A percentile compares a stretch with the other conserved stretches of the same genome.
Evolutionary conservation across 2,797 vertebrate genomes (phyloP).

Genomic region (Gobio occitaniae): DNA sequence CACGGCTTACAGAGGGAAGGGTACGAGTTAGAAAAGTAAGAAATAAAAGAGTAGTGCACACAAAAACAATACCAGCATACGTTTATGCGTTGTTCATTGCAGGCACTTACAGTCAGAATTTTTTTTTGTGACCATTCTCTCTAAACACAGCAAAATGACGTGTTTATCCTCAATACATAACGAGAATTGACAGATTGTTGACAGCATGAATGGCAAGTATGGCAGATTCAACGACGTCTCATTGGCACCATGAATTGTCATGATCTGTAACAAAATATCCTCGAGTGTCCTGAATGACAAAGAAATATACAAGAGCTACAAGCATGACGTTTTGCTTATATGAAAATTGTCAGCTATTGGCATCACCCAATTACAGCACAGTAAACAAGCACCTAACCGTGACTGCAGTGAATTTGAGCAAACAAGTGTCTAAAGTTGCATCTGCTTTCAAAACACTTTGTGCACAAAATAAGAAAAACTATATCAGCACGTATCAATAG

Average conservation of each 20-base stretch:
- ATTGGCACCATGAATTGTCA: constrained; percentile 34
- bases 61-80: background rate
- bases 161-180: constrained; percentile 7
- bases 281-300: constrained; percentile 36
- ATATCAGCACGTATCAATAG: background rate
- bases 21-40: background rate
- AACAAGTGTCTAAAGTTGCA: background rate
- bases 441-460: background rate
- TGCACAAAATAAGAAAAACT: background rate
- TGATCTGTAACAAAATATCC: constrained; percentile 20
- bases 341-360: constrained; percentile 16
- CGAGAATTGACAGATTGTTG: constrained; percentile 15
- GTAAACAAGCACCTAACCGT: constrained; percentile 14
- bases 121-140: background rate
- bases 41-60: background rate
- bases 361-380: background rate
- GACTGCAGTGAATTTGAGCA: constrained; percentile 17
- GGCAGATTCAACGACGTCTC: constrained; percentile 32
- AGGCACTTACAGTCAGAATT: background rate
- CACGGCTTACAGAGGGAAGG: background rate
- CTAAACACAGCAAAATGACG: background rate
- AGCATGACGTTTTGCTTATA: constrained; percentile 4
- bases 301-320: constrained; percentile 10
- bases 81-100: background rate
- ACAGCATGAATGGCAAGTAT: constrained; percentile 28